Base-by-base conservation (phyloP, 2,888 invertebrate species). In the Macrostomum cliftonense region DNA sequence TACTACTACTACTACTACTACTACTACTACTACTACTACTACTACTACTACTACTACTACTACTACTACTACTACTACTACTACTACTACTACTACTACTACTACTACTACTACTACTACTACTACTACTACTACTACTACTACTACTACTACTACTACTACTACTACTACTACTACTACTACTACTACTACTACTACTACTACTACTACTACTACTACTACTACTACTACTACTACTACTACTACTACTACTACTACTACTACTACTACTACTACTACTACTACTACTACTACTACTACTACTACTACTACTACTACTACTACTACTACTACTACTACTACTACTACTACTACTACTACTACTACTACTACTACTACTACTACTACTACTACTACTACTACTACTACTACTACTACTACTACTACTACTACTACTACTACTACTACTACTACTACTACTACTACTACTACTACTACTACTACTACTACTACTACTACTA, bases 301-400 rank as follows among this genome's bases (percentile, higher is more conserved):
- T 53, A 47, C 53, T 53, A 53, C 51, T 53, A 44, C 54, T 51
- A 53, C 54, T 53, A 53, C 51, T 53, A 51, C 54, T 53, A 51
- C 53, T 53, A 51, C 54, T 53, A 51, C 54, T 47, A 54, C 54
- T 49, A 53, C 53, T 53, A 50, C 52, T 53, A 53, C 53, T 45
- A 55, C 57, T 54, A 55, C 60, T 50, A 53, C 52, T 50, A 46
- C 50, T 53, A 45, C 53, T 53, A 50, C 52, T 53, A 53, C 53
- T 53, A 53, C 52, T 53, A 50, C 47, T 28, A 19, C 43, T 43
- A 19, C 43, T 43, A 19, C 43, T 43, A 19, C 43, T 43, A 19
- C 43, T 43, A 19, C 43, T 43, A 19, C 43, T 43, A 19, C 20
- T 43, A 28, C 43, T 43, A 28, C 4, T 43, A 28, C 43, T 43